Evolutionary conservation across 2,113 vertebrate species (phyloP), one percentile per base, ranked within the genome.

Genomic region (Oryzias celebensis): DNA sequence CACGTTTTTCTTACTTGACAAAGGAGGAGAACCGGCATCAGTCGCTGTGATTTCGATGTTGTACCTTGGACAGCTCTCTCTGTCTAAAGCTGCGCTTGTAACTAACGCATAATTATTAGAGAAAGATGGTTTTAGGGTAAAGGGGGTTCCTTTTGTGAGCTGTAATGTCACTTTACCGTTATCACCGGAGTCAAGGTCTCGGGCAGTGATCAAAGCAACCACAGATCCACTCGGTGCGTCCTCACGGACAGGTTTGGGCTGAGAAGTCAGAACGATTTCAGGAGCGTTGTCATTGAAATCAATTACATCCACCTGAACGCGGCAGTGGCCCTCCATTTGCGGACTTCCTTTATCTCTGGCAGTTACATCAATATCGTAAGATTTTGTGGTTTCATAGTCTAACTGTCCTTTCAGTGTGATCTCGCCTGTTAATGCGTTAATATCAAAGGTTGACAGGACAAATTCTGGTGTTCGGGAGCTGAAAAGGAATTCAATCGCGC

Each of bases 21-120:
- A 85, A 6, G 93, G 24, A 26, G 95, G 94, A 16, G 85, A 91
- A 0, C 94, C 95, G 0, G 86, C 84, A 36, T 97, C 95, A 18
- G 71, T 87, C 36, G 93, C 95, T 0, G 77, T 89, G 14, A 97
- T 88, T 46, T 93, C 75, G 16, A 96, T 86, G 22, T 54, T 4
- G 0, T 94, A 96, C 3, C 88, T 76, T 1, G 91, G 79, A 6
- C 43, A 72, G 0, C 64, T 66, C 70, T 97, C 95, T 17, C 94
- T 68, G 69, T 97, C 94, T 81, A 97, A 81, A 42, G 63, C 56
- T 8, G 83, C 88, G 48, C 51, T 78, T 0, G 93, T 95, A 16
- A 97, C 85, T 54, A 98, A 75, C 0, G 94, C 94, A 51, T 96
- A 98, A 77, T 96, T 95, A 68, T 97, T 96, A 58, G 94, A 93